Evolutionary conservation across 2,113 vertebrate genomes (phyloP).

Genomic region (Thunnus maccoyii): DNA sequence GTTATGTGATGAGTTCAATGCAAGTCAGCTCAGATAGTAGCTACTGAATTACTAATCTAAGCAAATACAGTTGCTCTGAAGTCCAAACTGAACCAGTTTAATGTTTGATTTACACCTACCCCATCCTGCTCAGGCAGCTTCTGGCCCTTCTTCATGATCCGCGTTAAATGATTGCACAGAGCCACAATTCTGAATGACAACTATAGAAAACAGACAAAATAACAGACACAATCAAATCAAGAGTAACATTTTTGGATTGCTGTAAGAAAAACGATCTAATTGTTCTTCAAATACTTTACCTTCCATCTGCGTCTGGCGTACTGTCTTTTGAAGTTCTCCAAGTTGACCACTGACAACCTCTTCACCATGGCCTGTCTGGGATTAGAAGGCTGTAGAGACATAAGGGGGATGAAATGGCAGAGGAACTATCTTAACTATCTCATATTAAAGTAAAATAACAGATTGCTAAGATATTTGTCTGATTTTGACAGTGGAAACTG

Average conservation of each 20-base stretch:
- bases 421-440: neutral
- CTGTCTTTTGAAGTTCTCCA: slow-evolving; percentile 95
- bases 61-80: too few relatives aligned
- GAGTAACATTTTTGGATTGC: neutral
- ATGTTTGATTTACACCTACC: slow-evolving; percentile 73
- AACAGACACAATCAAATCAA: neutral
- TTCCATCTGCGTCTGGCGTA: slow-evolving; percentile 94
- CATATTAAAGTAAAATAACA: neutral
- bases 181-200: slow-evolving; percentile 93
- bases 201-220: slow-evolving; percentile 77
- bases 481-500: neutral
- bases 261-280: neutral
- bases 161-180: slow-evolving; percentile 93
- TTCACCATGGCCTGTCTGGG: slow-evolving; percentile 91
- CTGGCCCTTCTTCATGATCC: slow-evolving; percentile 89
- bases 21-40: too few relatives aligned
- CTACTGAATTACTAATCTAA: too few relatives aligned
- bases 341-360: slow-evolving; percentile 91
- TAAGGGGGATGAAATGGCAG: slow-evolving; percentile 30
- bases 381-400: slow-evolving; percentile 88
- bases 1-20: too few relatives aligned
- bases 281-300: slow-evolving; percentile 77
- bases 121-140: slow-evolving; percentile 71
- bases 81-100: neutral
- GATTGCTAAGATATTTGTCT: neutral